A percentile compares a stretch with the other conserved stretches of the same genome.
Evolutionary conservation across 2,797 vertebrate species (phyloP).

Genomic region (Dryobates pubescens): DNA sequence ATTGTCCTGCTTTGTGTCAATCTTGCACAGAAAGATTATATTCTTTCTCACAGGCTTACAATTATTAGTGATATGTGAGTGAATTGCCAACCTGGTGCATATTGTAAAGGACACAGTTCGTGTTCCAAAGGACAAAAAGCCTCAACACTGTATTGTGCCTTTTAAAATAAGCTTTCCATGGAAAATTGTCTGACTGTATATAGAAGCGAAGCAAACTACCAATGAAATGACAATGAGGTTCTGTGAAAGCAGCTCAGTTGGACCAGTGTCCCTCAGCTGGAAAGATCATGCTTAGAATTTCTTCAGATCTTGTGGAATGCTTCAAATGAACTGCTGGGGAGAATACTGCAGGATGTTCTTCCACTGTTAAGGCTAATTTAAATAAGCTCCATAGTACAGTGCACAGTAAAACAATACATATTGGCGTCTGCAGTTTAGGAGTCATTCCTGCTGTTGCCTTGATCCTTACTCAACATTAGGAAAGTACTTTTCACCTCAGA

Average conservation of each 20-base stretch:
- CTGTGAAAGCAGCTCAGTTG: background rate
- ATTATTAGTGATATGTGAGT: background rate
- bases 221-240: background rate
- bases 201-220: background rate
- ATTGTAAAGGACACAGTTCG: background rate
- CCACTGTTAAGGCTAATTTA: background rate
- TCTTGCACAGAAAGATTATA: background rate
- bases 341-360: background rate
- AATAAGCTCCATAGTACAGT: background rate
- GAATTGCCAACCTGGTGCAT: background rate
- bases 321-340: background rate
- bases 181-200: background rate
- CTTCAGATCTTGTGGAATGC: background rate
- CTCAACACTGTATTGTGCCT: background rate
- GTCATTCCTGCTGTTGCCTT: background rate
- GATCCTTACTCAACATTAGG: background rate
- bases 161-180: background rate
- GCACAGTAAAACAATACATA: rapidly evolving
- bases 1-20: background rate
- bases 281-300: background rate
- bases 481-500: background rate
- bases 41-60: background rate
- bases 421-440: background rate
- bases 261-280: background rate
- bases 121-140: slow-evolving; percentile 11